Percentiles rank a stretch among this genome's conserved stretches.
Conservation (phyloP, 2,113 vertebrate species). For the Zosterops borbonicus region DNA sequence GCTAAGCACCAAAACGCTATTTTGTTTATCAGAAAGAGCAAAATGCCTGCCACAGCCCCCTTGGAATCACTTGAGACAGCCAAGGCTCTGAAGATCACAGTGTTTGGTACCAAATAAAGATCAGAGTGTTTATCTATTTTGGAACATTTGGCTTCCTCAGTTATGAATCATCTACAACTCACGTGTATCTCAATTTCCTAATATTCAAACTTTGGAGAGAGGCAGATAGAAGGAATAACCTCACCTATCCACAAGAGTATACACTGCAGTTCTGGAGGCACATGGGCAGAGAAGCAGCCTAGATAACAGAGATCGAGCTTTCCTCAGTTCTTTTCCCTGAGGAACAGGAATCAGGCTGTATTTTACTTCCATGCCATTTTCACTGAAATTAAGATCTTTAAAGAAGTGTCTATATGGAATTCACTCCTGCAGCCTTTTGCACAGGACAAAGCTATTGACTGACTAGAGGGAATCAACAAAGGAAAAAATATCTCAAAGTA, state of each 20-base stretch:
- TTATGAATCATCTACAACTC: constrained; percentile 9
- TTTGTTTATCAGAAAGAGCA: constrained; percentile 9
- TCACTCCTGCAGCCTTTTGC: not conserved
- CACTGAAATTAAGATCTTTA: not conserved
- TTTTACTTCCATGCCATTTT: not conserved
- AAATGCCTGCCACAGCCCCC: not conserved
- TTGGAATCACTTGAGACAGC: not conserved
- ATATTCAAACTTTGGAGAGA: not conserved
- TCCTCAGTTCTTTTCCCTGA: not conserved
- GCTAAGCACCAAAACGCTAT: not conserved
- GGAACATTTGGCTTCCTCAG: not conserved
- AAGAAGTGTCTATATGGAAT: not conserved
- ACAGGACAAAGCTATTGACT: not conserved
- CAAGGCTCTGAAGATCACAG: not conserved
- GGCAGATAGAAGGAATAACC: not conserved
- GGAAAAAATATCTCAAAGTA: not conserved
- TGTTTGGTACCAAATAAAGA: constrained; percentile 9
- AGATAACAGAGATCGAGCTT: not conserved
- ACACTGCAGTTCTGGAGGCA: not conserved
- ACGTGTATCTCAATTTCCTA: not conserved
- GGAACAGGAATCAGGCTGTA: accelerated
- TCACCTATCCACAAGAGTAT: not conserved
- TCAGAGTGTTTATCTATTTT: not conserved
- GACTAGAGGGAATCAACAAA: not conserved
- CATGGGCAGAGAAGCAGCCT: not conserved